Conservation (phyloP, 2,113 vertebrate species). For the Semicossyphus pulcher region DNA sequence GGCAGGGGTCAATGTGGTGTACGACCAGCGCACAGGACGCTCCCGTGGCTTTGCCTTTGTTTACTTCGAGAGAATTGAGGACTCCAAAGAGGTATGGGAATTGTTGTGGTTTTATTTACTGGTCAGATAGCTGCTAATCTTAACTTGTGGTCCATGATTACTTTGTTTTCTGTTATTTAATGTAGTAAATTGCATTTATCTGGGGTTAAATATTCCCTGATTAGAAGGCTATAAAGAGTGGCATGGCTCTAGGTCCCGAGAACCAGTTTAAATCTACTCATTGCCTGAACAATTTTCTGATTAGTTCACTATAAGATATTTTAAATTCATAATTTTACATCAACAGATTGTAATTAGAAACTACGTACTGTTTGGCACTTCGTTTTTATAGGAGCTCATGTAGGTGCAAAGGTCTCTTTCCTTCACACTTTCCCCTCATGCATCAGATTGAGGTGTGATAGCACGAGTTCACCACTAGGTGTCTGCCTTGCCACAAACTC, state of each 20-base stretch:
- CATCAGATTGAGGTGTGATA: slow-evolving; percentile 38
- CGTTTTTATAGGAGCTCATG: neutral
- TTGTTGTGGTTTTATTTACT: neutral
- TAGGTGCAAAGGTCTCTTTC: neutral
- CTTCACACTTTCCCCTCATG: neutral
- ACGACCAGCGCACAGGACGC: slow-evolving; percentile 93
- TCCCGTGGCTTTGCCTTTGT: slow-evolving; percentile 95
- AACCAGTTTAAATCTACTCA: too few relatives aligned
- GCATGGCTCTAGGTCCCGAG: neutral
- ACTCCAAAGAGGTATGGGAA: slow-evolving; percentile 92
- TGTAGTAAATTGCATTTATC: neutral
- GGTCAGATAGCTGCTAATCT: too few relatives aligned
- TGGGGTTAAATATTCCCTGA: neutral
- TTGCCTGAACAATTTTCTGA: too few relatives aligned
- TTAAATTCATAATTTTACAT: neutral
- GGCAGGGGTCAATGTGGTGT: slow-evolving; percentile 93
- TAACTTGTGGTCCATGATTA: neutral
- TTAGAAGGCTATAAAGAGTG: neutral
- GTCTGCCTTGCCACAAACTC: slow-evolving; percentile 55
- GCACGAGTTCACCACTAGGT: slow-evolving; percentile 61
- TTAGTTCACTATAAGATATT: too few relatives aligned
- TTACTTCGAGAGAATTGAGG: slow-evolving; percentile 93
- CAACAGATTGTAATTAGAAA: neutral
- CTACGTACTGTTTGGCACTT: neutral
- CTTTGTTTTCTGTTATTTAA: neutral